Evolutionary conservation across 2,888 invertebrate genomes (phyloP).

Genomic region (Agrochola lota): DNA sequence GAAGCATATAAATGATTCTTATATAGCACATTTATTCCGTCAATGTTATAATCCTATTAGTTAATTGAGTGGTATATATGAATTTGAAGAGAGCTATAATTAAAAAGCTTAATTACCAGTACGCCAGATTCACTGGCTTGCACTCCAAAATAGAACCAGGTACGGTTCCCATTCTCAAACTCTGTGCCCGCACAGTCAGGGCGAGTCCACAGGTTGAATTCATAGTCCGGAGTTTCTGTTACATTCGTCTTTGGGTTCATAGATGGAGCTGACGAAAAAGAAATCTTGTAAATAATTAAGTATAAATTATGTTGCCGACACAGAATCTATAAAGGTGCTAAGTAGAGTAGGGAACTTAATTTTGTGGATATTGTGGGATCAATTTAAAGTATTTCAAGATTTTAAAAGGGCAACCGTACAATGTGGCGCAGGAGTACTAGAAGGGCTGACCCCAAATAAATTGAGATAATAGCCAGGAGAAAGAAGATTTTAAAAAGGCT

Average conservation of each 20-base stretch:
- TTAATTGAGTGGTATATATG: neutral
- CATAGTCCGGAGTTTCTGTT: slow-evolving; percentile 92
- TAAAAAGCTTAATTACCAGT: slow-evolving; percentile 84
- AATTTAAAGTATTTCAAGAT: neutral
- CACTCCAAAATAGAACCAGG: slow-evolving; percentile 98
- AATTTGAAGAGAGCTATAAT: neutral
- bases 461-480: too few species aligned
- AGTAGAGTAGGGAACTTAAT: neutral
- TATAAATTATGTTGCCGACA: neutral
- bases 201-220: slow-evolving; percentile 97
- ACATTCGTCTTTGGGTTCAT: slow-evolving; percentile 81
- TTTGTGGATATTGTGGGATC: too few species aligned
- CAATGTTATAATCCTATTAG: too few species aligned
- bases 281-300: slow-evolving; percentile 10
- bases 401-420: neutral
- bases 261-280: slow-evolving; percentile 77
- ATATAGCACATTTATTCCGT: neutral
- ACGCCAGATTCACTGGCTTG: slow-evolving; percentile 89
- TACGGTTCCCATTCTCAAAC: slow-evolving; percentile 96
- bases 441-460: too few species aligned
- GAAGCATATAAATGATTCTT: too few species aligned
- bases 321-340: neutral
- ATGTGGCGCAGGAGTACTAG: too few species aligned
- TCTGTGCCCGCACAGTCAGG: slow-evolving; percentile 97
- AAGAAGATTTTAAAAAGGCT: neutral